These are phyloP conservation scores for Drosophila leontia DNA, from an alignment of 1,140 invertebrate species.

Conservation along the genomic window DNA sequence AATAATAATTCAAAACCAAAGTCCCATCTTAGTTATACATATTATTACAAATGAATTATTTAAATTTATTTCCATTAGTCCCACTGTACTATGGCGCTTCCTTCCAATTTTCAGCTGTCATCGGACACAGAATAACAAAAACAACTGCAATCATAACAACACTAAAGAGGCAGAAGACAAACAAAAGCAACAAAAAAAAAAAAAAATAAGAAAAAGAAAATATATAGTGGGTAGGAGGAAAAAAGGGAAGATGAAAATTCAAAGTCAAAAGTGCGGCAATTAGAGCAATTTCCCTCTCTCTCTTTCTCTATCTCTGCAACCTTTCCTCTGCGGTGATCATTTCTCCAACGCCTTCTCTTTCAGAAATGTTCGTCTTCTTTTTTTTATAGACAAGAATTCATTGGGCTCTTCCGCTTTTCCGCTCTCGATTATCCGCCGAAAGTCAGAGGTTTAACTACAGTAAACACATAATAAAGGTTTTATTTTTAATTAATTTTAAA, in stretches of 20 bases:
- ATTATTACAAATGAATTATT: no score
- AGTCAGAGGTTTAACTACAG: constrained; percentile 33
- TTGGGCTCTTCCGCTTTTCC: constrained; percentile 34
- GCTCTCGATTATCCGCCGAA: constrained; percentile 34
- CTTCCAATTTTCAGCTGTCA: constrained; percentile 65
- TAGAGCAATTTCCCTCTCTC: constrained; percentile 53
- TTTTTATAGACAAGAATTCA: constrained; percentile 15
- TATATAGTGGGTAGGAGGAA: not conserved
- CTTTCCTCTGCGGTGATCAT: constrained; percentile 25
- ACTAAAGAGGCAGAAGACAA: constrained; percentile 78
- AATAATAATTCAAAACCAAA: no score
- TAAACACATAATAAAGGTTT: not conserved
- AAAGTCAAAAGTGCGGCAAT: constrained; percentile 66
- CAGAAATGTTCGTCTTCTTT: not conserved
- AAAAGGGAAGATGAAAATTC: constrained; percentile 34
- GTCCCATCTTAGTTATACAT: no score
- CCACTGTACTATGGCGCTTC: constrained; percentile 68
- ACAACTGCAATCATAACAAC: constrained; percentile 77
- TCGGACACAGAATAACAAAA: constrained; percentile 60
- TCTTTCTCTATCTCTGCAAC: constrained; percentile 3
- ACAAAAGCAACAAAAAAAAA: constrained; percentile 59
- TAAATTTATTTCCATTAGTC: not conserved
- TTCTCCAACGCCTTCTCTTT: not conserved
- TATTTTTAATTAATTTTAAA: not conserved
- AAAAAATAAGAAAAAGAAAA: constrained; percentile 8